These are phyloP conservation scores for Oncorhynchus masou DNA, from an alignment of 2,113 vertebrate genomes.

Conservation along the genomic window DNA sequence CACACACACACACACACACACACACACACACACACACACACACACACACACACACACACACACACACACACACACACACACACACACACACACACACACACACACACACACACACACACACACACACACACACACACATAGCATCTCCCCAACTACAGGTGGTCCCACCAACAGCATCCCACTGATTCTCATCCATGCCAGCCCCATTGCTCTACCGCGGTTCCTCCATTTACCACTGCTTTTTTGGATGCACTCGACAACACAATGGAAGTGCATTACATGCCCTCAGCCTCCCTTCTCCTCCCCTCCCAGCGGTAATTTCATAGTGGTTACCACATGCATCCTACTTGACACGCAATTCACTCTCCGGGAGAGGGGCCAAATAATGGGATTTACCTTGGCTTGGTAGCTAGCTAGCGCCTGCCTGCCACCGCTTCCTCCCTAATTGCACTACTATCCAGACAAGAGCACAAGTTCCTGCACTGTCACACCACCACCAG, in stretches of 20 bases:
- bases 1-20: slow-evolving; percentile 28
- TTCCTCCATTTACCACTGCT: slow-evolving; percentile 72
- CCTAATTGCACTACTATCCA: slow-evolving; percentile 49
- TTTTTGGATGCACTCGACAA: slow-evolving; percentile 81
- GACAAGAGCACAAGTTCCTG: slow-evolving; percentile 18
- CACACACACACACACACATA: slow-evolving; percentile 25
- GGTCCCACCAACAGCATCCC: background rate
- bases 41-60: slow-evolving; percentile 30
- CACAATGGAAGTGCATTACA: slow-evolving; percentile 79
- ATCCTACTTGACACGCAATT: slow-evolving; percentile 82
- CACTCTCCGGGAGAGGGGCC: slow-evolving; percentile 74
- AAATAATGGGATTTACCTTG: slow-evolving; percentile 79
- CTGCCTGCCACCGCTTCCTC: slow-evolving; percentile 34
- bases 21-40: slow-evolving; percentile 19
- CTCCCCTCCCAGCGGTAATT: slow-evolving; percentile 72
- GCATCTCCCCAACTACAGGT: background rate
- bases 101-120: slow-evolving; percentile 12
- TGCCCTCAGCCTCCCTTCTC: slow-evolving; percentile 59
- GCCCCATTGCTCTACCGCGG: slow-evolving; percentile 16
- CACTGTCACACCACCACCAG: slow-evolving; percentile 5
- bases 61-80: slow-evolving; percentile 30
- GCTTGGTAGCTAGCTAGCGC: slow-evolving; percentile 49
- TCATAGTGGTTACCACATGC: slow-evolving; percentile 80
- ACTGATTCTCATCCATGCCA: background rate
- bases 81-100: slow-evolving; percentile 19